Evolutionary conservation across 2,113 vertebrate genomes (phyloP), one percentile per base, ranked within the genome.

Genomic region (Tachysurus vachellii): DNA sequence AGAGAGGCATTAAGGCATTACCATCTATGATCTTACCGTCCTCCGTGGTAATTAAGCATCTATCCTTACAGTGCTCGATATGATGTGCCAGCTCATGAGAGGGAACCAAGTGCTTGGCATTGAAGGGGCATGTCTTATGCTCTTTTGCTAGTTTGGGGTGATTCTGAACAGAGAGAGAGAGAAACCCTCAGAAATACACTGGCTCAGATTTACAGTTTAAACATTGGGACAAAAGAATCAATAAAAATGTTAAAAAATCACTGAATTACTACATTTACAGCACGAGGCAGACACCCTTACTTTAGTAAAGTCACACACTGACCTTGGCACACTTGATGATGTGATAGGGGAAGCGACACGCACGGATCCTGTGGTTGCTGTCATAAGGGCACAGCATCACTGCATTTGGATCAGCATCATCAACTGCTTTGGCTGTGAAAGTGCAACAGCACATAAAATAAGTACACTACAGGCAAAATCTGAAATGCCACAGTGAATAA

Each of bases 271-370:
- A 36, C 36, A 36, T 36, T 36, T 36, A 36, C 36, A 2, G 36
- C 36, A 36, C 36, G 36, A 36, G 36, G 36, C 36, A 36, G 36
- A 36, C 36, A 36, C 36, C 36, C 36, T 36, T 36, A 36, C 36
- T 36, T 36, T 36, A 36, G 1, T 5, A 42, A 21, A 31, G 5
- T 19, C 26, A 3, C 75, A 44, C 28, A 61, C 87, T 5, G 19
- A 98, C 97, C 96, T 98, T 97, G 79, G 90, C 95, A 89, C 98
- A 99, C 92, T 99, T 99, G 5, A 98, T 93, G 2, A 99, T 89
- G 89, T 99, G 98, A 89, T 97, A 99, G 0, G 98, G 96, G 89
- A 97, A 97, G 0, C 98, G 95, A 53, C 94, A 94, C 12, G 95
- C 93, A 70, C 97, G 93, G 90, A 99, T 98, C 77, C 87, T 92